Evolutionary conservation across 2,113 vertebrate species (phyloP).

Genomic region (Centropus unirufus): DNA sequence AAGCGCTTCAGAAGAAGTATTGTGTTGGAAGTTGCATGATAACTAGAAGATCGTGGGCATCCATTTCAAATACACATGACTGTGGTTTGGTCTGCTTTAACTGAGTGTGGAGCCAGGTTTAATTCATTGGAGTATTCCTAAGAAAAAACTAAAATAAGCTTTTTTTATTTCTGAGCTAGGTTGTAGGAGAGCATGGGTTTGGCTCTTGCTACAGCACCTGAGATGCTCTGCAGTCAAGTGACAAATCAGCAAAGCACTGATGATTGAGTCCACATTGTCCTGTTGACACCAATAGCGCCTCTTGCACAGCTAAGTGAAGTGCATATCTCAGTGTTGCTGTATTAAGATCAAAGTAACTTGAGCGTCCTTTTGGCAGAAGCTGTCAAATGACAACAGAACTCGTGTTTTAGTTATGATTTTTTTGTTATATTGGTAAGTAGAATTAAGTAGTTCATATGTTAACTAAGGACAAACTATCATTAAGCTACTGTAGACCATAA

Average conservation of each 20-base stretch:
- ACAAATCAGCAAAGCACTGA: not conserved
- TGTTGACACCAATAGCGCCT: not conserved
- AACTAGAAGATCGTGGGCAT: not conserved
- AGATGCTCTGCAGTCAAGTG: not conserved
- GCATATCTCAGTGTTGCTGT: not conserved
- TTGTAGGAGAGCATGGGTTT: not conserved
- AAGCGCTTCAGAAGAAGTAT: not conserved
- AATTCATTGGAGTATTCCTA: not conserved
- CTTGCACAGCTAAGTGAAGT: not conserved
- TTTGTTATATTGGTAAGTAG: not conserved
- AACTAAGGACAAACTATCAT: not conserved
- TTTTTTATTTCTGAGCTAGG: not conserved
- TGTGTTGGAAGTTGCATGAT: not conserved
- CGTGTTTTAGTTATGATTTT: not conserved
- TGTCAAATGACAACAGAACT: not conserved
- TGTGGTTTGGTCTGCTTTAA: not conserved
- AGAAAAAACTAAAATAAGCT: not conserved
- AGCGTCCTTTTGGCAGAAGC: not conserved
- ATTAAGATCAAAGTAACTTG: not conserved
- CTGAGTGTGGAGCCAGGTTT: not conserved
- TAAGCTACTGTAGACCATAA: not conserved
- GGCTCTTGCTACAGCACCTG: not conserved
- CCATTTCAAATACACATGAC: not conserved
- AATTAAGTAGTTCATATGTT: not conserved
- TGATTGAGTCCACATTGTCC: fast-evolving